Percentiles rank a stretch among this genome's conserved stretches.
Evolutionary conservation across 1,140 invertebrate species (phyloP).

Genomic region (Prorops nasuta): DNA sequence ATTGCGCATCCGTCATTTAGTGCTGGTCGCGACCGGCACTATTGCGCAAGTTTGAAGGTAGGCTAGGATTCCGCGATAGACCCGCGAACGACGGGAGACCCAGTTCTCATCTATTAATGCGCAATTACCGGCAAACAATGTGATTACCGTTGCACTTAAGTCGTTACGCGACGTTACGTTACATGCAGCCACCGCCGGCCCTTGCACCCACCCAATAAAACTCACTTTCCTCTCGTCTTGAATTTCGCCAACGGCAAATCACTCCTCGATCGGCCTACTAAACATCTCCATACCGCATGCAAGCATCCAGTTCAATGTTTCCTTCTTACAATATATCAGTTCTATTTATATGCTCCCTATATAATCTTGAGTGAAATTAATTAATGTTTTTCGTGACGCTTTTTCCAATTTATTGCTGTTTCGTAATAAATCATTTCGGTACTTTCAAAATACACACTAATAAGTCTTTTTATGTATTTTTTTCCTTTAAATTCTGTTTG

Average conservation of each 20-base stretch:
- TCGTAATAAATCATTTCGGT: too few species aligned
- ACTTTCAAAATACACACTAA: too few species aligned
- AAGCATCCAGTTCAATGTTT: too few species aligned
- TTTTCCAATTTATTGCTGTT: too few species aligned
- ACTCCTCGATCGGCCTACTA: too few species aligned
- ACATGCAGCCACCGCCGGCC: constrained; percentile 4
- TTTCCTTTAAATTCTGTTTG: too few species aligned
- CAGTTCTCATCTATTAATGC: constrained; percentile 49
- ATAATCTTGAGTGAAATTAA: too few species aligned
- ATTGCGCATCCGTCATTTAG: constrained; percentile 14
- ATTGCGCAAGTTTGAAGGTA: constrained; percentile 28
- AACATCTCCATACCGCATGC: too few species aligned
- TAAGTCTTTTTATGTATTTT: too few species aligned
- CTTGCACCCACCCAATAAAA: constrained; percentile 12
- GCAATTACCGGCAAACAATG: constrained; percentile 44
- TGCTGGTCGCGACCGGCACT: constrained; percentile 15
- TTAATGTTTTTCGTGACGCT: too few species aligned
- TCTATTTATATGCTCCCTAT: too few species aligned
- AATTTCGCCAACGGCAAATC: constrained; percentile 16
- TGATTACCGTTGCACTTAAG: constrained; percentile 41
- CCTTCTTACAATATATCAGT: too few species aligned
- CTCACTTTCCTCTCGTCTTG: constrained; percentile 17
- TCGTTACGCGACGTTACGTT: constrained; percentile 34
- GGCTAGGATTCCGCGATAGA: constrained; percentile 16
- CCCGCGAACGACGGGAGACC: constrained; percentile 26